Evolutionary conservation across 2,888 invertebrate genomes (phyloP).

Genomic region (Prosapia bicincta): DNA sequence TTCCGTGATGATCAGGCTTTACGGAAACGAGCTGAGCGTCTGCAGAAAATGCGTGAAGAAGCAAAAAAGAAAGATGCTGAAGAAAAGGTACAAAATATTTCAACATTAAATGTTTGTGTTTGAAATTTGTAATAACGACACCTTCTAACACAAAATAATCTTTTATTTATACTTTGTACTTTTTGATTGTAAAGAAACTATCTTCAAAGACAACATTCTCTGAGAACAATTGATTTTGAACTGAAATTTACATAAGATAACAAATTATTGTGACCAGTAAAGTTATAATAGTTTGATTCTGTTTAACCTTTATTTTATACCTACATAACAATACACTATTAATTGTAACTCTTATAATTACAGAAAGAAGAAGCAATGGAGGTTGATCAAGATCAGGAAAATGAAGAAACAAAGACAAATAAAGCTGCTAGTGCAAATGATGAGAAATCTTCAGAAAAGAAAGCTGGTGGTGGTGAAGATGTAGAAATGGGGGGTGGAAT

Average conservation of each 20-base stretch:
- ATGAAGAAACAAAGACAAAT: background rate
- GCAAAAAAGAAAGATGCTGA: conserved; percentile 48
- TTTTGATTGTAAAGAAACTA: too few species aligned
- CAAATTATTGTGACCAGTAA: too few species aligned
- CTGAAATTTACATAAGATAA: too few species aligned
- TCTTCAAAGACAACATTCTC: too few species aligned
- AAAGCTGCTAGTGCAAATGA: background rate
- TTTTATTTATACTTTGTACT: too few species aligned
- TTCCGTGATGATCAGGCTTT: conserved; percentile 73
- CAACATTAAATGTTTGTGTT: background rate
- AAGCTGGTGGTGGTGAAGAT: conserved; percentile 40
- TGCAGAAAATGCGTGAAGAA: conserved; percentile 44
- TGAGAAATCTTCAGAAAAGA: conserved; percentile 42
- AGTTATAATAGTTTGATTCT: too few species aligned
- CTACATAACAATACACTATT: too few species aligned
- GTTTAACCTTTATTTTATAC: too few species aligned
- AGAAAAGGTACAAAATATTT: conserved; percentile 43
- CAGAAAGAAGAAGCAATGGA: conserved; percentile 35
- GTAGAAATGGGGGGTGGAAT: conserved; percentile 41
- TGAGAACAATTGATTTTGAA: too few species aligned
- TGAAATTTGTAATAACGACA: too few species aligned
- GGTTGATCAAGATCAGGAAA: conserved; percentile 15
- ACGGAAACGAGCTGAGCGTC: conserved; percentile 66
- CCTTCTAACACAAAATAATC: too few species aligned
- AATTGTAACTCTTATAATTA: too few species aligned